These are phyloP conservation scores for Turritopsis dohrnii DNA, from an alignment of 30 jellyfish, hydroid and myxozoan genomes.

Conservation along the genomic window DNA sequence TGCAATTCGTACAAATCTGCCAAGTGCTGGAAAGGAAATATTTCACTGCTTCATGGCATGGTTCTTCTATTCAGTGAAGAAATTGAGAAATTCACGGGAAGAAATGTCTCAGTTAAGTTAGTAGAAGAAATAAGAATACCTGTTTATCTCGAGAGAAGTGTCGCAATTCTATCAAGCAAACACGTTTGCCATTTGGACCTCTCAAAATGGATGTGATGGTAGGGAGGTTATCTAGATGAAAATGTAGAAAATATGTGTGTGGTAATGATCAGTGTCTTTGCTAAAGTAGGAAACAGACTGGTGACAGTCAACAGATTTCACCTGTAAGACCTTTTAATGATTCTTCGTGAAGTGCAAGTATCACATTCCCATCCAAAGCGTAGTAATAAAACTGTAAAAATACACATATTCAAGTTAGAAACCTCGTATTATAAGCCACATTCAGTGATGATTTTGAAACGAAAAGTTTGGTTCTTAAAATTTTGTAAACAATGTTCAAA, in stretches of 20 bases:
- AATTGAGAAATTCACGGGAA: background rate
- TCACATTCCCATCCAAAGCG: constrained; percentile 78
- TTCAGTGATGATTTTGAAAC: background rate
- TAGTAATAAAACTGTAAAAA: constrained; percentile 63
- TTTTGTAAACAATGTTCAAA: too few species aligned
- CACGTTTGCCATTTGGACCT: constrained; percentile 98
- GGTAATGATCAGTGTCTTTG: too few species aligned
- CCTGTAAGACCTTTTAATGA: constrained; percentile 41
- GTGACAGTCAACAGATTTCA: too few species aligned
- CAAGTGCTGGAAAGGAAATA: constrained; percentile 31
- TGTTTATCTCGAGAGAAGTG: constrained; percentile 75
- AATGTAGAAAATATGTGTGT: too few species aligned
- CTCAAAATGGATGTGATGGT: constrained; percentile 74
- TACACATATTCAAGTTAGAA: too few species aligned
- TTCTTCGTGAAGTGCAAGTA: constrained; percentile 79
- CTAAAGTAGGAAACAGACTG: too few species aligned
- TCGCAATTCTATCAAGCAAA: constrained; percentile 74
- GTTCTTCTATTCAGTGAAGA: background rate
- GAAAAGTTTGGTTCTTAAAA: background rate
- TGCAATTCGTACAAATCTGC: constrained; percentile 48
- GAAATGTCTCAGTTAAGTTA: too few species aligned
- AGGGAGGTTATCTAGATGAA: constrained; percentile 70
- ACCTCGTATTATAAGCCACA: too few species aligned
- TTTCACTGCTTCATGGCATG: too few species aligned
- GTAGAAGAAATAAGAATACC: constrained; percentile 47